Base-by-base conservation (phyloP, 2,797 vertebrate genomes). In the Coilia nasus region DNA sequence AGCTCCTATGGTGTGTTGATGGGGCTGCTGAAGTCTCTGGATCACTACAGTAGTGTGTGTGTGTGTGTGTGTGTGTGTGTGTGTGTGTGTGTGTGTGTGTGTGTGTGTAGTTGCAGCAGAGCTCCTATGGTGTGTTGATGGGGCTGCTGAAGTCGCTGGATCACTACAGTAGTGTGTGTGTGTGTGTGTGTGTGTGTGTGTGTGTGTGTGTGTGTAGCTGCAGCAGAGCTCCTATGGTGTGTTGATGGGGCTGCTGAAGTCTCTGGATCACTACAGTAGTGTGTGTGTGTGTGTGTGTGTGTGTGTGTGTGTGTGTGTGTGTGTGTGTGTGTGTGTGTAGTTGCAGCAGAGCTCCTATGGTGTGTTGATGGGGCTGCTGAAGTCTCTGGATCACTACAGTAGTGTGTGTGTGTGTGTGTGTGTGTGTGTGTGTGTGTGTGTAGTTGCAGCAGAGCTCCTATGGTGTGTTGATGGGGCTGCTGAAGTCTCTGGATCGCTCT, bases 361-460 rank as follows among this genome's bases (percentile, higher is more conserved):
- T 14, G 50, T 54, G 9, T 14, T 54, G 1, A 10, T 54, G 50
- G 14, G 50, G 9, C 9, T 54, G 9, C 14, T 54, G 14, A 54
- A 7, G 50, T 9, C n/a, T 50, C 3, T 83, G 21, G 50, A 54
- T 54, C 50, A 6, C 50, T 54, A 54, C 50, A 54, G 7, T 54
- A 54, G 14, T 54, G 50, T 54, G 50, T 54, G 50, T 54, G 2
- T 54, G 7, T 54, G 3, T 1, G 21, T 62, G 41, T 50, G 47
- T 35, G 62, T 67, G 82, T 9, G 60, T 62, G 60, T 10, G 82
- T 88, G 23, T 84, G 19, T 0, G 0, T 83, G 82, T 28, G 14
- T 88, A 98, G 97, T 89, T 95, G 60, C 95, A 94, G 85, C 95
- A 96, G 75, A 96, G 92, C 85, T 96, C 97, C 3, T 90, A 91